Evolutionary conservation across 2,113 vertebrate species (phyloP).

Genomic region (Dendropsophus ebraccatus): DNA sequence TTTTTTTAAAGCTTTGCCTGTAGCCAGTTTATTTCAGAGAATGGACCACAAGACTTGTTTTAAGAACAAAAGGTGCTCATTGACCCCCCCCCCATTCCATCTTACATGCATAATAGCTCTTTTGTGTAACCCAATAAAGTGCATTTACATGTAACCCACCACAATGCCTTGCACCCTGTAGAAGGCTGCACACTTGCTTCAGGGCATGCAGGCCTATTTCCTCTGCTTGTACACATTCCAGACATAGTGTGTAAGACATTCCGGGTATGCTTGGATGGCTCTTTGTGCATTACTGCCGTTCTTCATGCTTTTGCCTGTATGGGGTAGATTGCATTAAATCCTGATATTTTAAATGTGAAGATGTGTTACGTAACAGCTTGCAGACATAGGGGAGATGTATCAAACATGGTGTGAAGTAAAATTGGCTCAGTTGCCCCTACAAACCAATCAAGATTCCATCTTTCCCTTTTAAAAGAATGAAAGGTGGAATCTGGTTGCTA

Average conservation of each 20-base stretch:
- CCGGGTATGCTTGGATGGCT: not conserved
- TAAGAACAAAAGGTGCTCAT: constrained; percentile 15
- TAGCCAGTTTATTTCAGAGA: too few species aligned
- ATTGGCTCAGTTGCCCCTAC: too few species aligned
- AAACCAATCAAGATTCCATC: too few species aligned
- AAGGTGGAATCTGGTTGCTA: too few species aligned
- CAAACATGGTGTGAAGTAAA: too few species aligned
- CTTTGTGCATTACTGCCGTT: not conserved
- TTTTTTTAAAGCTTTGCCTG: not conserved
- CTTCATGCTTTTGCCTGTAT: not conserved
- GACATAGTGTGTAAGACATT: not conserved
- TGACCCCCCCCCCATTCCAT: not conserved
- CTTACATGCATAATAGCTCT: constrained; percentile 17
- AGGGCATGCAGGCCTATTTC: constrained; percentile 5
- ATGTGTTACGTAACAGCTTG: not conserved
- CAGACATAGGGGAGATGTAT: not conserved
- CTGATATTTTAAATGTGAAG: not conserved
- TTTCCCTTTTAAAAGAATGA: too few species aligned
- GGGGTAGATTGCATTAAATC: not conserved
- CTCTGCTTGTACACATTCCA: constrained; percentile 5
- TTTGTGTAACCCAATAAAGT: constrained; percentile 2
- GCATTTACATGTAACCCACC: constrained; percentile 4
- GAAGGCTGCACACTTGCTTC: constrained; percentile 19
- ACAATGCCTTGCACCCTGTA: constrained; percentile 32
- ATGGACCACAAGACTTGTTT: too few species aligned